These are phyloP conservation scores for Syrista parreyssii DNA, from an alignment of 2,888 invertebrate genomes.

Conservation along the genomic window DNA sequence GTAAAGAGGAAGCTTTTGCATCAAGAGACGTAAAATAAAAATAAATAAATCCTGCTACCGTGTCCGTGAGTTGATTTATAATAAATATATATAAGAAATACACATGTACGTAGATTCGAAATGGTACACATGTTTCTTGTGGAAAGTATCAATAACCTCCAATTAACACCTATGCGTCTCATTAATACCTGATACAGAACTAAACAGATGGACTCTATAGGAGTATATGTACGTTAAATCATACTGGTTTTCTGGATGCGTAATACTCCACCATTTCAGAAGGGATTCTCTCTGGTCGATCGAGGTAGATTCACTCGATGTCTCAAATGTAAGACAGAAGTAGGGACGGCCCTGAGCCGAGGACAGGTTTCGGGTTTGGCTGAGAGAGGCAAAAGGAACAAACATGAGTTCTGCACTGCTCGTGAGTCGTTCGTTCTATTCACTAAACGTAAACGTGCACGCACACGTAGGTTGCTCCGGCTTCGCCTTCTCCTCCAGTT, in stretches of 20 bases:
- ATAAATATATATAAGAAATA: neutral
- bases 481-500: neutral
- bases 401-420: slow-evolving; percentile 2
- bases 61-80: neutral
- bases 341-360: slow-evolving; percentile 22
- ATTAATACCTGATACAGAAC: neutral
- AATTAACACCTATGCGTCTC: neutral
- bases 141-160: neutral
- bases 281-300: neutral
- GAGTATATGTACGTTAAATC: neutral
- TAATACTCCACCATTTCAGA: neutral
- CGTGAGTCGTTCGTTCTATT: slow-evolving; percentile 23
- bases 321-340: neutral
- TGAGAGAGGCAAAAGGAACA: slow-evolving; percentile 20
- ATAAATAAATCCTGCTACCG: neutral
- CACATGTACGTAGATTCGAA: neutral
- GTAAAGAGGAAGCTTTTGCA: neutral
- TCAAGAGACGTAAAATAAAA: neutral
- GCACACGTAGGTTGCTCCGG: neutral
- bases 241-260: neutral
- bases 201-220: neutral
- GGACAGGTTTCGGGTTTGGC: slow-evolving; percentile 23
- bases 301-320: neutral
- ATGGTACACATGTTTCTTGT: neutral
- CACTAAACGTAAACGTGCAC: slow-evolving; percentile 1